Evolutionary conservation across 2,797 vertebrate species (phyloP), one percentile per base, ranked within the genome.

Genomic region (Cheracebus regulus): DNA sequence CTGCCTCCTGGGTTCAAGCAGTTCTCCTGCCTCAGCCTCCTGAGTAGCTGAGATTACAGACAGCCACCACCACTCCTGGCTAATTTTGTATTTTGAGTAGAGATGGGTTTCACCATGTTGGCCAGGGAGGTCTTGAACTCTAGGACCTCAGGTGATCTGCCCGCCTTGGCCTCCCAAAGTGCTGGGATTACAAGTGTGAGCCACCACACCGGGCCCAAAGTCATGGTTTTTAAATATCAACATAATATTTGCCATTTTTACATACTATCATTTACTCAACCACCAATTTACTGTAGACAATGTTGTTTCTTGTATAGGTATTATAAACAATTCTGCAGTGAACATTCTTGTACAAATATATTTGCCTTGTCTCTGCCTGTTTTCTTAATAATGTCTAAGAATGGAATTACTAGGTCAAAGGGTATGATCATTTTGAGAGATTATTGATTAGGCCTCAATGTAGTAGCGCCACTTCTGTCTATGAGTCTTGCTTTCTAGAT

Each of bases 191-290:
- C 33, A 67, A 33, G 64, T 2, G 0, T n/a, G 7, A 67, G 64
- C 64, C 33, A n/a, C 64, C 0, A 0, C 1, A 15, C 30, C 7
- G 14, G 33, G 64, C 64, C 64, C 20, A 17, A n/a, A 33, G 46
- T n/a, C 22, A 20, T 75, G 46, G 12, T 58, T 73, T 80, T 80
- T n/a, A 30, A 81, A n/a, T 33, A 50, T 19, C 50, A 61, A 30
- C 33, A 13, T 24, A 11, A 30, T 30, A 81, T 7, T 73, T 1
- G 0, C 30, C 50, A 17, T 50, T 78, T 87, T 50, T 50, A 85
- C 50, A 19, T 24, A 3, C 22, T 8, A 2, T 10, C 26, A 6
- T 75, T 88, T 61, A 15, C 86, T 83, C 83, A 61, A 50, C 46
- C 44, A 87, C 41, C 19, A n/a, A 3, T 78, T 36, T 50, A 36